Evolutionary conservation across 1,140 invertebrate species (phyloP).

Genomic region (Drosophila pseudoobscura): DNA sequence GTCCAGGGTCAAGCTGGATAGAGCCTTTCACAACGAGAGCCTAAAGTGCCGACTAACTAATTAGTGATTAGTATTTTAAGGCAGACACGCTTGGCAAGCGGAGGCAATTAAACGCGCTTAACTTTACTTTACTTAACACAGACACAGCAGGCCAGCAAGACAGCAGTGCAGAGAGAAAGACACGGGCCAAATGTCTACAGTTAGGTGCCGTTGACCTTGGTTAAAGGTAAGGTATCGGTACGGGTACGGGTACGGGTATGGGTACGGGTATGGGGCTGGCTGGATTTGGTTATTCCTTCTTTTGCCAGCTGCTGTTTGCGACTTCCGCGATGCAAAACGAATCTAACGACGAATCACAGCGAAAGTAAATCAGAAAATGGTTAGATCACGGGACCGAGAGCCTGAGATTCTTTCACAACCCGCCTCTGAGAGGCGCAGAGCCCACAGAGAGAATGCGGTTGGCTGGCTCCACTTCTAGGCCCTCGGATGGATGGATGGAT

Average conservation of each 20-base stretch:
- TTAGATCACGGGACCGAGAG: constrained; percentile 33
- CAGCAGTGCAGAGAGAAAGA: too few relatives aligned
- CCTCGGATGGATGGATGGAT: constrained; percentile 29
- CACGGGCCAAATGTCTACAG: constrained; percentile 40
- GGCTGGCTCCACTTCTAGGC: constrained; percentile 34
- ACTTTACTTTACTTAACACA: constrained; percentile 2
- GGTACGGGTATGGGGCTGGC: constrained; percentile 53
- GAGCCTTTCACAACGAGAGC: constrained; percentile 59
- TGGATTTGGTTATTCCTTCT: too few relatives aligned
- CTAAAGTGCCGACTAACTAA: constrained; percentile 62
- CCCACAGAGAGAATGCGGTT: constrained; percentile 37
- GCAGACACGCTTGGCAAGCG: constrained; percentile 68
- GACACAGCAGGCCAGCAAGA: too few relatives aligned
- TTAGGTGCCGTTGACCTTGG: constrained; percentile 77
- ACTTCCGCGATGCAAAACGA: constrained; percentile 49
- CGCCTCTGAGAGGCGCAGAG: constrained; percentile 20
- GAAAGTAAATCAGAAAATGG: constrained; percentile 71
- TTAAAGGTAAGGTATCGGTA: constrained; percentile 18
- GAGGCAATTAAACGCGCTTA: constrained; percentile 56
- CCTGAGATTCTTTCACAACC: constrained; percentile 46
- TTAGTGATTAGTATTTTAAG: constrained; percentile 73
- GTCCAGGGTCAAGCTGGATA: constrained; percentile 53
- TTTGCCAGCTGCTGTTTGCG: constrained; percentile 5
- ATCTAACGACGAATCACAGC: constrained; percentile 55
- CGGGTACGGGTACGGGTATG: too few relatives aligned